These are phyloP conservation scores for Coturnix japonica DNA, from an alignment of 2,113 vertebrate genomes.

Conservation along the genomic window DNA sequence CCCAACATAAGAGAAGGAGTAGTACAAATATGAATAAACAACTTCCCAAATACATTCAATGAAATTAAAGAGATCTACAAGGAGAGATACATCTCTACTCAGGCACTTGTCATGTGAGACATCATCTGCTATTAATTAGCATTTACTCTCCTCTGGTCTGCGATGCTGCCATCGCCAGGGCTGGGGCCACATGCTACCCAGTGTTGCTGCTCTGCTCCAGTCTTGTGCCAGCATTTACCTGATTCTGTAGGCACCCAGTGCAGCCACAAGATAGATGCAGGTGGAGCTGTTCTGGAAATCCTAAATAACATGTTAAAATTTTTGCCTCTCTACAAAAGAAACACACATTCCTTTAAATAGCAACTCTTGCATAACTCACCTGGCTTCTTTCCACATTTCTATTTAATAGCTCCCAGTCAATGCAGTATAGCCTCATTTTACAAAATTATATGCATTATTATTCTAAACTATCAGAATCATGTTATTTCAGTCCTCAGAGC, in stretches of 20 bases:
- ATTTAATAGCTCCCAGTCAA: slow-evolving; percentile 7
- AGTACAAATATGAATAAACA: background rate
- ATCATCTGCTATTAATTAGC: slow-evolving; percentile 26
- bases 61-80: background rate
- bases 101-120: background rate
- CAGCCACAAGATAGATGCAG: background rate
- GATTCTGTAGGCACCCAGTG: background rate
- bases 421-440: background rate
- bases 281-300: background rate
- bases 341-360: background rate
- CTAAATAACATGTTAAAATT: background rate
- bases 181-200: background rate
- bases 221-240: background rate
- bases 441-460: slow-evolving; percentile 1
- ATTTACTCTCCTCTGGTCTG: slow-evolving; percentile 17
- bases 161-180: background rate
- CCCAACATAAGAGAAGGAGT: background rate
- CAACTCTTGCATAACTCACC: background rate
- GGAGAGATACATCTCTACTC: background rate
- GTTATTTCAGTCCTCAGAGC: background rate
- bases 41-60: background rate
- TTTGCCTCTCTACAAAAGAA: background rate
- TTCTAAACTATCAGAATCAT: background rate
- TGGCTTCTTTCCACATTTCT: background rate
- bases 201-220: background rate